Evolutionary conservation across 2,888 invertebrate species (phyloP).

Genomic region (Orgyia antiqua): DNA sequence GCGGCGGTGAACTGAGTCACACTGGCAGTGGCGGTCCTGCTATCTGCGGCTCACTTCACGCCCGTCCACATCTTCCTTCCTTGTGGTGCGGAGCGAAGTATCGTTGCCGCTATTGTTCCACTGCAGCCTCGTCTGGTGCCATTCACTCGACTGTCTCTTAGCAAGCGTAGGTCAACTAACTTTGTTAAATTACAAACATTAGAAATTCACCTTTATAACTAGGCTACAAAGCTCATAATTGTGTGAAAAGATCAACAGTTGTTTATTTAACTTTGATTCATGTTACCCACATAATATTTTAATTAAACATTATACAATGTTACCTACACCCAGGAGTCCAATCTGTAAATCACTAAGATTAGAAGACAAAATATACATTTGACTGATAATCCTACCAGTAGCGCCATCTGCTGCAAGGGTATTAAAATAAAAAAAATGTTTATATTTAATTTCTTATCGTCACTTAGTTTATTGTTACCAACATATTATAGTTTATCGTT

Average conservation of each 20-base stretch:
- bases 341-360: too few species aligned
- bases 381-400: too few species aligned
- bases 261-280: not conserved
- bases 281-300: too few species aligned
- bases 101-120: slow-evolving; percentile 16
- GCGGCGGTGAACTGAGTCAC: slow-evolving; percentile 36
- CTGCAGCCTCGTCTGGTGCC: slow-evolving; percentile 32
- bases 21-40: slow-evolving; percentile 25
- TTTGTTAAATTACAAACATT: slow-evolving; percentile 4
- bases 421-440: slow-evolving; percentile 13
- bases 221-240: slow-evolving; percentile 5
- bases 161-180: slow-evolving; percentile 9
- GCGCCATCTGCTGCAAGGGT: slow-evolving; percentile 11
- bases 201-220: slow-evolving; percentile 3
- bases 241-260: not conserved
- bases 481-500: slow-evolving; percentile 8
- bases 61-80: slow-evolving; percentile 17
- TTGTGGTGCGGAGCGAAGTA: too few species aligned
- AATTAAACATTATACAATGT: too few species aligned
- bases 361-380: too few species aligned
- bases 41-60: slow-evolving; percentile 53
- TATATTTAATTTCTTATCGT: slow-evolving; percentile 19
- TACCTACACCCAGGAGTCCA: too few species aligned
- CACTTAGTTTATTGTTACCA: slow-evolving; percentile 9
- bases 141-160: slow-evolving; percentile 28